Conservation (phyloP, 2,113 vertebrate genomes). For the Ceratotherium simum region DNA sequence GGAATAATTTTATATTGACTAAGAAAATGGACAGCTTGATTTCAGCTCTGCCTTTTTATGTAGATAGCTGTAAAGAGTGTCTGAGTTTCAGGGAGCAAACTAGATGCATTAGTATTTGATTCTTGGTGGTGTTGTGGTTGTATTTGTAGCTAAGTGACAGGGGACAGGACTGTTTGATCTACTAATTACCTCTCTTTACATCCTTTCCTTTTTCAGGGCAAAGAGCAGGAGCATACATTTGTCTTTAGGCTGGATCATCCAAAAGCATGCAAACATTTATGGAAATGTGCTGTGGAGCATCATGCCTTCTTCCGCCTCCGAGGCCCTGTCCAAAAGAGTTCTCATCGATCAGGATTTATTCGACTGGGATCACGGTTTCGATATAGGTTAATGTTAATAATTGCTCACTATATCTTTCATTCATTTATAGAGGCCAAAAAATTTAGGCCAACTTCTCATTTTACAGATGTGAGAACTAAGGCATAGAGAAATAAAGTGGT, state of each 20-base stretch:
- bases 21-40: neutral
- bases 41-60: slow-evolving; percentile 30
- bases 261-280: slow-evolving; percentile 98
- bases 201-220: slow-evolving; percentile 89
- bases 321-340: slow-evolving; percentile 94
- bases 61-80: neutral
- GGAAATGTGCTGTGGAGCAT: slow-evolving; percentile 99
- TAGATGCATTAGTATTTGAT: slow-evolving; percentile 13
- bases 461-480: slow-evolving; percentile 30
- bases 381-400: slow-evolving; percentile 91
- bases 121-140: neutral
- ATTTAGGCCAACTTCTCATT: neutral
- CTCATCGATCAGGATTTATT: slow-evolving; percentile 94
- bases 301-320: slow-evolving; percentile 98
- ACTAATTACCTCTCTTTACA: neutral
- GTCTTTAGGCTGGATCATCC: slow-evolving; percentile 98
- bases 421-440: neutral
- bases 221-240: slow-evolving; percentile 99
- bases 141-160: neutral
- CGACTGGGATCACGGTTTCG: slow-evolving; percentile 98
- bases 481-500: neutral
- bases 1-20: slow-evolving; percentile 7
- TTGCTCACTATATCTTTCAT: neutral
- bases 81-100: slow-evolving; percentile 4
- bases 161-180: neutral